Evolutionary conservation across 2,797 vertebrate genomes (phyloP), one percentile per base, ranked within the genome.

Genomic region (Stomatorhinus walkeri): DNA sequence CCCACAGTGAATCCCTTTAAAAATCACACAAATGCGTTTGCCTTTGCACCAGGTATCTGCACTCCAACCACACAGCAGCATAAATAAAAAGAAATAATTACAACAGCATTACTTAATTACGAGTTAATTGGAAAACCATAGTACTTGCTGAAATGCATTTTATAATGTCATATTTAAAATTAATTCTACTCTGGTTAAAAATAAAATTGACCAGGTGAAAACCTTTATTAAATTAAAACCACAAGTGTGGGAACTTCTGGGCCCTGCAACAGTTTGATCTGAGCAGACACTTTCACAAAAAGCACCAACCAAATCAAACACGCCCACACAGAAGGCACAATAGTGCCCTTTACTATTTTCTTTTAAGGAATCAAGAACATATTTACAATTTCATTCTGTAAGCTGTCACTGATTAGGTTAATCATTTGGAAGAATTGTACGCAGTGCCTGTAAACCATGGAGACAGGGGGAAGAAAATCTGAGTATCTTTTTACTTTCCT

Each of bases 61-160:
- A 87, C 85, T 84, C 36, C 8, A 90, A 92, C 54, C 84, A 54
- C 86, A 59, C 87, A 88, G 81, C 84, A 93, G 93, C 92, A 93
- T 90, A 92, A 92, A 93, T 90, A 95, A 90, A 94, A 94, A 93
- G 92, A 94, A 95, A 96, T 95, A 95, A 96, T 95, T 93, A 93
- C 90, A 93, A 90, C 43, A 92, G 90, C 79, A 85, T 89, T 85
- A 51, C 51, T 8, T 72, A 32, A 72, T 88, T 22, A 84, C 24
- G 19, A 59, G 76, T 64, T 46, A 51, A 61, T 4, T 56, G 72
- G 52, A n/a, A 49, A 85, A 85, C 12, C 79, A 24, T 28, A 87
- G 85, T 32, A 79, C 28, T 6, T 46, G 52, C 72, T n/a, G 19
- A 84, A 84, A 61, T 87, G 49, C 28, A 87, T 76, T 83, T 22